Evolutionary conservation across 2,113 vertebrate genomes (phyloP), one percentile per base, ranked within the genome.

Genomic region (Salminus brasiliensis): DNA sequence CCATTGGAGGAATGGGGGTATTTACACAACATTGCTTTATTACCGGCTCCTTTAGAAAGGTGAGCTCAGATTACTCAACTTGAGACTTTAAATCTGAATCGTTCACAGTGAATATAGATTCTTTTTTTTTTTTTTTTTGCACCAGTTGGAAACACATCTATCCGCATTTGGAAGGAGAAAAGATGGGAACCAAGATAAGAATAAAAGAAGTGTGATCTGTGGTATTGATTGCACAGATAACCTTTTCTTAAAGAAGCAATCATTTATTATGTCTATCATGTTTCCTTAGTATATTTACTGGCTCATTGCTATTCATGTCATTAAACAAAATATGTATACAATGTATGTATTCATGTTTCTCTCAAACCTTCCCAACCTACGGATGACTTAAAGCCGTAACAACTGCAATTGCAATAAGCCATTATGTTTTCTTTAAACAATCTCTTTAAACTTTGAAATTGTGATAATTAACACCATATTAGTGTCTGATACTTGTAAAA

Each of bases 11-110:
- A 81, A 80, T 72, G 67, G 39, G 82, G 80, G 79, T 85, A 47
- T 88, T 88, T 88, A 81, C 82, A 91, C 85, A 90, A 88, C 74
- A 85, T 84, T 74, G 86, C 74, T 68, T 81, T 81, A 81, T 70
- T 63, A 80, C 80, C 81, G 87, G 86, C 86, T 70, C 80, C 66
- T 86, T 89, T 89, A 88, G 88, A 88, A 90, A 88, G 83, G 49
- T 79, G 85, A 89, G 86, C 70, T 78, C 34, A 15, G 84, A 83
- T 87, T 80, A 79, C 72, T 82, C 60, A 83, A 84, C 80, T 83
- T 6, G 5, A 34, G 18, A 76, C n/a, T 79, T 65, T 73, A 82
- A 81, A 79, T 86, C 69, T 86, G 67, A 80, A 81, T 86, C 80
- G 79, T 76, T 86, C 76, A 86, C 81, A 85, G 70, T 83, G 49